These are phyloP conservation scores for Sarcophaga peregrina DNA, from an alignment of 1,140 invertebrate species.

Conservation along the genomic window DNA sequence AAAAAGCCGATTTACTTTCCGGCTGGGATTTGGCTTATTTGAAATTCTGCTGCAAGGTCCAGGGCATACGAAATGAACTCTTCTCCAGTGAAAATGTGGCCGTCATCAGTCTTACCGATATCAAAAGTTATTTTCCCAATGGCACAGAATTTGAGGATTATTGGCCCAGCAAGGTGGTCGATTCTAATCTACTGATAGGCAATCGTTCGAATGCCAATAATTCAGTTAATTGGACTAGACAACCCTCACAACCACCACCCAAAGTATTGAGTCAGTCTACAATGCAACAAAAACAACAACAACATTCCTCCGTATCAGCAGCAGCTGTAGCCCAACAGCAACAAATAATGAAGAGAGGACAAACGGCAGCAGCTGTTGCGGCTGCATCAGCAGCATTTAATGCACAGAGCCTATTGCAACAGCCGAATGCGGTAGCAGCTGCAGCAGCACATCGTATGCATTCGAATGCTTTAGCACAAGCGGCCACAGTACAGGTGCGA, in stretches of 20 bases:
- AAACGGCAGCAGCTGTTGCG: conserved; percentile 55
- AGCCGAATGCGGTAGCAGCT: conserved; percentile 52
- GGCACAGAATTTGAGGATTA: conserved; percentile 90
- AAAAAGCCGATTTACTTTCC: conserved; percentile 84
- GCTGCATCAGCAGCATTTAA: conserved; percentile 54
- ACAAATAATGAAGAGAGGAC: conserved; percentile 55
- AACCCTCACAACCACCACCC: conserved; percentile 68
- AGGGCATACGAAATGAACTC: conserved; percentile 89
- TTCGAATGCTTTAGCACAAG: conserved; percentile 51
- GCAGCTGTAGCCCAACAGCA: conserved; percentile 57
- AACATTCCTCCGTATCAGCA: conserved; percentile 63
- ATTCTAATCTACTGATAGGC: conserved; percentile 77
- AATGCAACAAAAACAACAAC: conserved; percentile 54
- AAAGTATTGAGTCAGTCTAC: conserved; percentile 50
- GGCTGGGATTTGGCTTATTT: conserved; percentile 93
- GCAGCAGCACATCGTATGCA: conserved; percentile 46
- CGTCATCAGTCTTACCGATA: conserved; percentile 88
- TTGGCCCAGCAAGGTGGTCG: conserved; percentile 88
- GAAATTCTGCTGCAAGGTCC: conserved; percentile 94
- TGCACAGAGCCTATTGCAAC: conserved; percentile 45
- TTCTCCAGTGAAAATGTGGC: conserved; percentile 90
- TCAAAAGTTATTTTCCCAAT: conserved; percentile 89
- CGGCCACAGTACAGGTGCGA: conserved; percentile 58
- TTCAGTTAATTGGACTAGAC: conserved; percentile 73
- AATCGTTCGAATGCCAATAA: conserved; percentile 70